Evolutionary conservation across 2,113 vertebrate genomes (phyloP).

Genomic region (Dromiciops gliroides): DNA sequence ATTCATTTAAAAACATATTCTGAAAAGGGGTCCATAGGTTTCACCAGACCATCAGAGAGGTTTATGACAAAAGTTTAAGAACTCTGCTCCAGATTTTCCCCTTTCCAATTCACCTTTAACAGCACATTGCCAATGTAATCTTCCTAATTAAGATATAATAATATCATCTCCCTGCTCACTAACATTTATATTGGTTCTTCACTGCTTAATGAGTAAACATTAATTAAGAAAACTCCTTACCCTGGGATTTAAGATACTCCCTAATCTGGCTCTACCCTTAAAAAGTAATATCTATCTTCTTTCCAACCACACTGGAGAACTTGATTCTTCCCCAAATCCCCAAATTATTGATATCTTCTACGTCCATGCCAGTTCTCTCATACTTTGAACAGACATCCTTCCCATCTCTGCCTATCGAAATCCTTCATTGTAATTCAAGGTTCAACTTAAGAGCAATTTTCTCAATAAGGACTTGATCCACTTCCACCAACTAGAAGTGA

Average conservation of each 20-base stretch:
- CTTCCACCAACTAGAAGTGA: neutral
- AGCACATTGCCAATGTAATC: neutral
- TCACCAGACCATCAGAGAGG: neutral
- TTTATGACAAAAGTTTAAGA: neutral
- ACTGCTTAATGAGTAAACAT: neutral
- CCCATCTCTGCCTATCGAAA: neutral
- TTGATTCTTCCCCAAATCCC: neutral
- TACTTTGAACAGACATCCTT: neutral
- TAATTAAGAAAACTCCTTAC: neutral
- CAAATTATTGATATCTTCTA: neutral
- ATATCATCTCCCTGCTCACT: neutral
- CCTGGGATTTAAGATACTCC: neutral
- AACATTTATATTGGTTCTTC: neutral
- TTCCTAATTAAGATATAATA: neutral
- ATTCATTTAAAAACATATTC: neutral
- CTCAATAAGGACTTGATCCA: neutral
- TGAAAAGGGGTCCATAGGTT: neutral
- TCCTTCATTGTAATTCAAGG: neutral
- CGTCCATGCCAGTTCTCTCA: neutral
- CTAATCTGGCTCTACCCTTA: neutral
- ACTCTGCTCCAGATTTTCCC: neutral
- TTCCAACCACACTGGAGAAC: neutral
- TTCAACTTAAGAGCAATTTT: neutral
- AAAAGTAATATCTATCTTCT: neutral
- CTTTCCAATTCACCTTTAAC: neutral